Evolutionary conservation across 2,797 vertebrate genomes (phyloP), one percentile per base, ranked within the genome.

Genomic region (Girardinus metallicus): DNA sequence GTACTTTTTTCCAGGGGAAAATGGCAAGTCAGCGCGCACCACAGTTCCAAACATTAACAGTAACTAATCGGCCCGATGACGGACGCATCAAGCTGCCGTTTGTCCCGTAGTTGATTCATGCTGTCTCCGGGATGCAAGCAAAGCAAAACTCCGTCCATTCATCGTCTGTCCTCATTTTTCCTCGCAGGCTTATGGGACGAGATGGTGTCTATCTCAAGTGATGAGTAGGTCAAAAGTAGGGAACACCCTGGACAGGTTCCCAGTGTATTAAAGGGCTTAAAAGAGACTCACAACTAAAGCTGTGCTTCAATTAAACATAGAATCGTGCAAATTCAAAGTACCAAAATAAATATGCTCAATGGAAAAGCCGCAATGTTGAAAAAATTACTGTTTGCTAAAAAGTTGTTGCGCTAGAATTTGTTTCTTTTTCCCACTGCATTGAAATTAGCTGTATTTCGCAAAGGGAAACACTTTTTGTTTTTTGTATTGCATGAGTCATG

Each of bases 11-110:
- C 87, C 85, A 88, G 82, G 80, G 75, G 79, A 88, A 60, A 89
- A 88, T 81, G 79, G 70, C 76, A 79, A 90, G 87, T 93, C 91
- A 93, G 91, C 82, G 7, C 16, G 3, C 23, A 83, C 78, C 53
- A 3, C 79, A 47, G 88, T 34, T 85, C 90, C 89, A 88, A 90
- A 92, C 84, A 82, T 90, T 83, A 86, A 80, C 2, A 34, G 75
- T 90, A 90, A 90, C 75, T 74, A 87, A 93, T 89, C 60, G 53
- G 77, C 43, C 76, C 0, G 86, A 83, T 88, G 93, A 95, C 39
- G 80, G 93, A 95, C 90, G 73, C 79, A 15, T 85, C 43, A 64
- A 85, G 85, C 81, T 77, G 53, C 66, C 74, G 81, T 77, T 80
- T 80, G 41, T 73, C 80, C 74, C 21, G 1, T 64, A 39, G 83